Base-by-base conservation (phyloP, 2,888 invertebrate species). In the Anorthoa munda region DNA sequence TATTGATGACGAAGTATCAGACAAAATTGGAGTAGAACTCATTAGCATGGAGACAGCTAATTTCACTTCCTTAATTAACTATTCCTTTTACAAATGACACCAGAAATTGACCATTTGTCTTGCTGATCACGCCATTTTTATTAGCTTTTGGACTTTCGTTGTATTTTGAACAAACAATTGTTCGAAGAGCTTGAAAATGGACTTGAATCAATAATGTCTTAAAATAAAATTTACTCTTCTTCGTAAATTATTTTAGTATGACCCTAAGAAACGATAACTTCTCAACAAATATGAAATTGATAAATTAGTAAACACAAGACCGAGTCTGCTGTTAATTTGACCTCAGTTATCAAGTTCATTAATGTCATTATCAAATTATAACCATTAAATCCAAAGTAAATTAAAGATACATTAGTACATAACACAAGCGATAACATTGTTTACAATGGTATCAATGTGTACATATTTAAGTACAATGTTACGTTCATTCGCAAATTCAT, bases 361-460 rank as follows among this genome's bases (percentile, higher is more conserved):
- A 74, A 72, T 64, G 58, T 75, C 67, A 79, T 81, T 78, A 82
- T 74, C 74, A 84, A 76, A 82, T 79, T 73, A 77, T 67, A 59
- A 48, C 66, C 50, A 72, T 71, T 75, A 75, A 82, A 81, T 77
- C 66, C 51, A 69, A 75, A 66, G 66, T 79, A 78, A 79, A 85
- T 80, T 84, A 75, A 79, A 77, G 55, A 73, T 73, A 71, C 58
- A 70, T 78, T 58, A 63, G 63, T 78, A 68, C 55, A 66, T 55
- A 68, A 68, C 51, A 51, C 18, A 58, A 59, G 23, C 45, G 91
- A 91, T 92, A 91, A 89, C 88, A 84, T 68, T 90, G 89, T 91
- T 91, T 90, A 91, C 89, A 89, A 83, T 87, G 78, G 69, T 87
- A 90, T 90, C 86, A 81, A 80, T 83, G 79, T 83, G 72, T 79